Conservation (phyloP, 2,797 vertebrate genomes). For the Eurystomus glaucurus region DNA sequence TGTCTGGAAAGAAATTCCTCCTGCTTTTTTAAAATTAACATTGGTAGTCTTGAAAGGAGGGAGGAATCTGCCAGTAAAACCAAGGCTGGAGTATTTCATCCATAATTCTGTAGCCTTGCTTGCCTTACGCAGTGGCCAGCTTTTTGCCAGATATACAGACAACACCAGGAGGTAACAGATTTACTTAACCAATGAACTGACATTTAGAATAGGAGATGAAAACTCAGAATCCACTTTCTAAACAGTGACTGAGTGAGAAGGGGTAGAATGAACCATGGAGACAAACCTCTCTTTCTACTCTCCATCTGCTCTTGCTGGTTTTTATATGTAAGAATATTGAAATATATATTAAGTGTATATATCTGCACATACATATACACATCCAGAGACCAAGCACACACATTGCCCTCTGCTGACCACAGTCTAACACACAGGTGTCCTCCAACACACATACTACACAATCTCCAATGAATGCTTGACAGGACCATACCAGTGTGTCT, state of each 20-base stretch:
- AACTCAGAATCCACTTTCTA: background rate
- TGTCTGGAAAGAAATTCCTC: background rate
- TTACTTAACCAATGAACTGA: background rate
- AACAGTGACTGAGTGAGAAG: background rate
- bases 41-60: background rate
- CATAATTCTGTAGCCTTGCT: background rate
- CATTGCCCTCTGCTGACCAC: slow-evolving; percentile 50
- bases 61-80: background rate
- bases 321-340: background rate
- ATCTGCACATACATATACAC: background rate
- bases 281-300: background rate
- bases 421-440: background rate
- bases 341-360: background rate
- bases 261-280: background rate
- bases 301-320: background rate
- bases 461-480: accelerated
- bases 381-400: background rate
- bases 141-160: background rate
- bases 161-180: background rate
- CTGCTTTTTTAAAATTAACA: background rate
- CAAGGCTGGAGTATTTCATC: background rate
- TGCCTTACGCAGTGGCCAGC: background rate
- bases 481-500: accelerated
- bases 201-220: background rate
- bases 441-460: background rate